Conservation (phyloP, 2,797 vertebrate genomes). For the Microctenopoma steveboyesi region DNA sequence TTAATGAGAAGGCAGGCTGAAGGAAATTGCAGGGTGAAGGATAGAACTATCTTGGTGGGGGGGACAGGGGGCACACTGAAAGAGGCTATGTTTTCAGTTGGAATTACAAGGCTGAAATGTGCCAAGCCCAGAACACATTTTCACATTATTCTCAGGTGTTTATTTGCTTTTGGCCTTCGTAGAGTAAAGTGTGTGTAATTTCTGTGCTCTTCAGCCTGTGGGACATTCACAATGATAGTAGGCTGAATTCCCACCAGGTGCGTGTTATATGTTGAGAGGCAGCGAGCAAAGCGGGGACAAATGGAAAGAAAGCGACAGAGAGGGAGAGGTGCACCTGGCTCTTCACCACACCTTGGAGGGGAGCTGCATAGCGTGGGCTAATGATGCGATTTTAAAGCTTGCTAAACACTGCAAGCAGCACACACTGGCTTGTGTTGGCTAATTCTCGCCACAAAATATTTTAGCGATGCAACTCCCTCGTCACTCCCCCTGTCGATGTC, state of each 20-base stretch:
- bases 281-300: slow-evolving; percentile 21
- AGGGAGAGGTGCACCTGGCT: slow-evolving; percentile 59
- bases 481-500: background rate
- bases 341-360: slow-evolving; percentile 57
- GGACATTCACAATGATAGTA: slow-evolving; percentile 35
- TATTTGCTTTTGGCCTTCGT: slow-evolving; percentile 41
- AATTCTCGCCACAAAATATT: slow-evolving; percentile 38
- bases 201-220: slow-evolving; percentile 40
- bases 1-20: slow-evolving; percentile 29
- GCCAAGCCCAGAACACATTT: slow-evolving; percentile 45
- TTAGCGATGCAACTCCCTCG: slow-evolving; percentile 9
- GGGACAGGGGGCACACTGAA: slow-evolving; percentile 30
- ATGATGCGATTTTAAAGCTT: slow-evolving; percentile 54
- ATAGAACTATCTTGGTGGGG: slow-evolving; percentile 45
- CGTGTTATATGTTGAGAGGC: slow-evolving; percentile 25
- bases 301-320: slow-evolving; percentile 14
- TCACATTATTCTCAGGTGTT: slow-evolving; percentile 59
- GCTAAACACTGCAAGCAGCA: slow-evolving; percentile 36
- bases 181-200: slow-evolving; percentile 56
- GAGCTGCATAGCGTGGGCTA: slow-evolving; percentile 28
- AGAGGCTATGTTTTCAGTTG: slow-evolving; percentile 50
- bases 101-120: slow-evolving; percentile 49
- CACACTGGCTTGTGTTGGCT: slow-evolving; percentile 33
- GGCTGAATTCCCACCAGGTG: slow-evolving; percentile 63
- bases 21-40: slow-evolving; percentile 53